Conservation (phyloP, 1,140 invertebrate genomes). For the Sesamia nonagrioides region DNA sequence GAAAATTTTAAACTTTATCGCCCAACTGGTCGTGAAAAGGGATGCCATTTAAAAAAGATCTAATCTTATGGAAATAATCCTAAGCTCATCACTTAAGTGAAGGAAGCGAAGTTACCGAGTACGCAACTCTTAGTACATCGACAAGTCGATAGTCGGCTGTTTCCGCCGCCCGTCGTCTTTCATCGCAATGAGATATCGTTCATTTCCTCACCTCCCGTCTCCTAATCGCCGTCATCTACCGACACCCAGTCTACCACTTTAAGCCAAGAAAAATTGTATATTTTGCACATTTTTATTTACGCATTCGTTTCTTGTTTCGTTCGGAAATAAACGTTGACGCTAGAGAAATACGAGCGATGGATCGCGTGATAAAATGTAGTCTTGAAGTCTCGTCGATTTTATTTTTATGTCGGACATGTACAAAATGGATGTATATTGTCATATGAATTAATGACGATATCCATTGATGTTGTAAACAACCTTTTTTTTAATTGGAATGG, state of each 20-base stretch:
- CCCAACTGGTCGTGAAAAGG: not conserved
- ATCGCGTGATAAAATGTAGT: slow-evolving; percentile 9
- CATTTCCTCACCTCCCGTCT: slow-evolving; percentile 60
- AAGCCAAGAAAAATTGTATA: slow-evolving; percentile 17
- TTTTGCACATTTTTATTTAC: slow-evolving; percentile 19
- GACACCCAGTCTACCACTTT: slow-evolving; percentile 26
- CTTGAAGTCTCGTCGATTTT: not conserved
- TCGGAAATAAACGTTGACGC: slow-evolving; percentile 25
- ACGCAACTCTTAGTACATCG: slow-evolving; percentile 41
- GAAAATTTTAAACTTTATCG: not conserved
- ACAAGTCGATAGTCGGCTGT: slow-evolving; percentile 48
- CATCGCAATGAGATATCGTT: slow-evolving; percentile 61
- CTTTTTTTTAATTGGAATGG: slow-evolving; percentile 24
- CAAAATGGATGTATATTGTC: not conserved
- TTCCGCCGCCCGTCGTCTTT: slow-evolving; percentile 47
- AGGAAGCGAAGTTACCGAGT: slow-evolving; percentile 41
- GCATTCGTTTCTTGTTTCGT: slow-evolving; percentile 13
- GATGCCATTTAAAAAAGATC: not conserved
- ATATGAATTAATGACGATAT: not conserved
- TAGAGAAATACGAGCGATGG: not conserved
- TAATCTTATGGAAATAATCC: slow-evolving; percentile 31
- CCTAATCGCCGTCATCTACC: slow-evolving; percentile 55
- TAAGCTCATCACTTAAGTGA: slow-evolving; percentile 13
- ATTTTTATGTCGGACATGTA: not conserved
- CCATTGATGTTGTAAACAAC: not conserved